Percentiles rank a stretch among this genome's conserved stretches.
Evolutionary conservation across 2,888 invertebrate genomes (phyloP).

Genomic region (Elegia similella): DNA sequence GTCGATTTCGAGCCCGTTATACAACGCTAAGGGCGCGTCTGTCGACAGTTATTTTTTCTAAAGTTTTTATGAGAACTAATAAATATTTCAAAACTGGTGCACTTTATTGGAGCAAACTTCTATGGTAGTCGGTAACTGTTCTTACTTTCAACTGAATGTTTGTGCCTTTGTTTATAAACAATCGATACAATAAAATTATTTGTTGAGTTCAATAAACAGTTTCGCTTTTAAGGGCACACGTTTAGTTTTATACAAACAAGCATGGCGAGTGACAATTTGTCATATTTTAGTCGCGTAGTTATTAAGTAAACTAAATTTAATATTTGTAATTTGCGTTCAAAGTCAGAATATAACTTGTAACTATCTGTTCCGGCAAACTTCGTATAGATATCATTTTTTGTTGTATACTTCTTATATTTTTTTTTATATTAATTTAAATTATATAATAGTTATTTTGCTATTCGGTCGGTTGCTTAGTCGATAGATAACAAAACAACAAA

Average conservation of each 20-base stretch:
- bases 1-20: slow-evolving; percentile 64
- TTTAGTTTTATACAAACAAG: slow-evolving; percentile 21
- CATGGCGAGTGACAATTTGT: not conserved
- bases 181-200: slow-evolving; percentile 40
- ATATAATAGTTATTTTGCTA: too few relatives aligned
- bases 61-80: slow-evolving; percentile 66
- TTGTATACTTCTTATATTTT: too few relatives aligned
- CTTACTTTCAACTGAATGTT: slow-evolving; percentile 69
- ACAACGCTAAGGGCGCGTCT: slow-evolving; percentile 45
- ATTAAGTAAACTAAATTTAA: not conserved
- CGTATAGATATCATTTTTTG: too few relatives aligned
- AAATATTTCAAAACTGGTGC: slow-evolving; percentile 75
- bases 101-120: slow-evolving; percentile 74
- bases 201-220: slow-evolving; percentile 53
- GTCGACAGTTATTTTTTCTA: slow-evolving; percentile 68
- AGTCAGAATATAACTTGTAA: too few relatives aligned
- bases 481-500: too few relatives aligned
- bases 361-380: too few relatives aligned
- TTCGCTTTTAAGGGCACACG: slow-evolving; percentile 60
- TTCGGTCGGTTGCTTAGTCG: too few relatives aligned
- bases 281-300: not conserved
- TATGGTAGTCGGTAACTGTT: slow-evolving; percentile 75
- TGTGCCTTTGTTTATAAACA: slow-evolving; percentile 48
- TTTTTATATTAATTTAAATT: too few relatives aligned
- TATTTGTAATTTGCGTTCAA: too few relatives aligned